Conservation (phyloP, 2,888 invertebrate genomes). For the Epinotia nisella region DNA sequence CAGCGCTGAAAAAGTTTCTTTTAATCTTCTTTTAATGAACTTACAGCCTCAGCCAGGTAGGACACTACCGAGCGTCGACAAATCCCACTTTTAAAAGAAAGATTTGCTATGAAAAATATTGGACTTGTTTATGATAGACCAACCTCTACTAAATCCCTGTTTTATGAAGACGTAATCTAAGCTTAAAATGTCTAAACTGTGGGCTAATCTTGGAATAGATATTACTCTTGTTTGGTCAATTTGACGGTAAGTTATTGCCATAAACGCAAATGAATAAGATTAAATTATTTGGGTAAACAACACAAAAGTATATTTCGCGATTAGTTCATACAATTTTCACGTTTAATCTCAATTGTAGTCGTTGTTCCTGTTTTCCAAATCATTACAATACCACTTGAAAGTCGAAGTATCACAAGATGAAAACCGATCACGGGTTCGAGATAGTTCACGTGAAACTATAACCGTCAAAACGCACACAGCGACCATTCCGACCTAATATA, state of each 20-base stretch:
- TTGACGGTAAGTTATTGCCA: no score
- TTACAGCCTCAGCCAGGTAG: conserved; percentile 65
- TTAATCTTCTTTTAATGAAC: conserved; percentile 78
- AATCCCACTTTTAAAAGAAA: conserved; percentile 52
- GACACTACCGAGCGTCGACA: conserved; percentile 60
- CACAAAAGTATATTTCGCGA: not conserved
- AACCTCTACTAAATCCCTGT: not conserved
- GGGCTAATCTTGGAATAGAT: no score
- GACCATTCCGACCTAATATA: conserved; percentile 55
- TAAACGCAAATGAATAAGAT: no score
- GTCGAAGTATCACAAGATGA: not conserved
- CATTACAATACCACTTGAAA: no score
- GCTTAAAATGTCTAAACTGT: no score
- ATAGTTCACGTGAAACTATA: not conserved
- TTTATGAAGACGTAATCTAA: no score
- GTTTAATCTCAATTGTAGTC: no score
- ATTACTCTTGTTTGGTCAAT: no score
- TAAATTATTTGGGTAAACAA: not conserved
- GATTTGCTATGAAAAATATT: conserved; percentile 44
- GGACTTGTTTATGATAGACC: conserved; percentile 44
- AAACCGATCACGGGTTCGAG: not conserved
- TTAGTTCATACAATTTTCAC: not conserved
- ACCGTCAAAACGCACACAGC: conserved; percentile 39
- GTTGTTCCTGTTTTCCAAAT: not conserved
- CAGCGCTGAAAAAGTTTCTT: conserved; percentile 66